Evolutionary conservation across 1,140 invertebrate species (phyloP).

Genomic region (Trinorchestia longiramus): DNA sequence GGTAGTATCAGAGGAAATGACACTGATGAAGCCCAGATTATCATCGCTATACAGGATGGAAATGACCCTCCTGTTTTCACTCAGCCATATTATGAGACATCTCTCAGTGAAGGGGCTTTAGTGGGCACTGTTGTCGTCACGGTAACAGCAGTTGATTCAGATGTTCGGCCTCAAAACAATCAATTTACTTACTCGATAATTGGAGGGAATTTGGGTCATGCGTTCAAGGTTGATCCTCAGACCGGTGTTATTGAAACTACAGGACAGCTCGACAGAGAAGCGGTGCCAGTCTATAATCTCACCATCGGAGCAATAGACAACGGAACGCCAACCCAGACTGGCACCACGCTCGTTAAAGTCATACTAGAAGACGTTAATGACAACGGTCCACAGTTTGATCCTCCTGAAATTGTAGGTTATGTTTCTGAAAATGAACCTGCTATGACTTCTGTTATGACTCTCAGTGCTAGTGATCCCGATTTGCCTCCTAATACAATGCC

Average conservation of each 20-base stretch:
- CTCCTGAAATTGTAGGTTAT: slow-evolving; percentile 78
- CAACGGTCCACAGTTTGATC: slow-evolving; percentile 88
- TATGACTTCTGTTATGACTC: slow-evolving; percentile 84
- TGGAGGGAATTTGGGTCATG: slow-evolving; percentile 77
- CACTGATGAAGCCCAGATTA: slow-evolving; percentile 93
- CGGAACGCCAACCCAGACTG: slow-evolving; percentile 87
- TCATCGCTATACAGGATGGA: slow-evolving; percentile 92
- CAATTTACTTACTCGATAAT: slow-evolving; percentile 93
- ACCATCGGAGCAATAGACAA: slow-evolving; percentile 92
- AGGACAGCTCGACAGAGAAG: slow-evolving; percentile 86
- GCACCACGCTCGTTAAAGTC: slow-evolving; percentile 84
- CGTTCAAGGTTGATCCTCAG: slow-evolving; percentile 89
- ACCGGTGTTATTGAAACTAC: slow-evolving; percentile 84
- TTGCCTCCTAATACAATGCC: slow-evolving; percentile 91
- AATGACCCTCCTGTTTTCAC: slow-evolving; percentile 95
- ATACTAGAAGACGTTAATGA: slow-evolving; percentile 90
- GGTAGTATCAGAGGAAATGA: slow-evolving; percentile 94
- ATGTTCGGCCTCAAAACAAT: slow-evolving; percentile 90
- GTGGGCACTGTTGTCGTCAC: slow-evolving; percentile 81
- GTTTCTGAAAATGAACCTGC: slow-evolving; percentile 90
- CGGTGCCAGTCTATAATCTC: slow-evolving; percentile 80
- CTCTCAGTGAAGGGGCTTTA: slow-evolving; percentile 81
- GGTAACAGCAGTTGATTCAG: slow-evolving; percentile 90
- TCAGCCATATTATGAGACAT: slow-evolving; percentile 80
- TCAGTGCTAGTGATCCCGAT: slow-evolving; percentile 89